Evolutionary conservation across 2,888 invertebrate genomes (phyloP), one percentile per base, ranked within the genome.

Genomic region (Spisula solida): DNA sequence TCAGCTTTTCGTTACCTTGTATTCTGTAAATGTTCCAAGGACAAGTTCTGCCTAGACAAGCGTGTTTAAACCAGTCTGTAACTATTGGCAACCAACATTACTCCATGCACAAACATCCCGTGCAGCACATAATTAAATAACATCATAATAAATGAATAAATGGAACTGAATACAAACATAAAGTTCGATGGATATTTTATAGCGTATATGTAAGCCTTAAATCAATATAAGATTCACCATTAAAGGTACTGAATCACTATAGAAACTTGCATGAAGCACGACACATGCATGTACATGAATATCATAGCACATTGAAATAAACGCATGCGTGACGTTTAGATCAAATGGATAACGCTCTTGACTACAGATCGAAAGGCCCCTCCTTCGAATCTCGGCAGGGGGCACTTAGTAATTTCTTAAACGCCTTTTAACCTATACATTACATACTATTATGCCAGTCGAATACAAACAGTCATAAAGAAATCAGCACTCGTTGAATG

Each of bases 41-140:
- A 6, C 6, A 41, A 41, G 41, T 41, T n/a, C 41, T 41, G 4
- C 2, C 41, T 41, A 41, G 41, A 41, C 41, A 41, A 5, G 8
- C 41, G 41, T 41, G 41, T 41, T 41, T 41, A 41, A 5, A 41
- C 41, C 41, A 41, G 41, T 41, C 6, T 20, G 60, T 60, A 60
- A 60, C 20, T 6, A n/a, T 60, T 60, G 60, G 60, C 60, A 60
- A 8, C 60, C 8, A 70, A 12, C 70, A 6, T 6, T 8, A 70
- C 29, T 31, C 70, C 31, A 70, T 31, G 31, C 70, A 31, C 31
- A 31, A 31, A 70, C 31, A 70, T 70, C 70, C 1, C 70, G 70
- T 70, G 70, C 70, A 31, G 16, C 70, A 70, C 1, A 70, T 70
- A 70, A 70, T 70, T 70, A 12, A 70, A 70, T 70, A 29, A 70